A percentile compares a stretch with the other conserved stretches of the same genome.
Evolutionary conservation across 2,113 vertebrate genomes (phyloP).

Genomic region (Corydoras sp.): DNA sequence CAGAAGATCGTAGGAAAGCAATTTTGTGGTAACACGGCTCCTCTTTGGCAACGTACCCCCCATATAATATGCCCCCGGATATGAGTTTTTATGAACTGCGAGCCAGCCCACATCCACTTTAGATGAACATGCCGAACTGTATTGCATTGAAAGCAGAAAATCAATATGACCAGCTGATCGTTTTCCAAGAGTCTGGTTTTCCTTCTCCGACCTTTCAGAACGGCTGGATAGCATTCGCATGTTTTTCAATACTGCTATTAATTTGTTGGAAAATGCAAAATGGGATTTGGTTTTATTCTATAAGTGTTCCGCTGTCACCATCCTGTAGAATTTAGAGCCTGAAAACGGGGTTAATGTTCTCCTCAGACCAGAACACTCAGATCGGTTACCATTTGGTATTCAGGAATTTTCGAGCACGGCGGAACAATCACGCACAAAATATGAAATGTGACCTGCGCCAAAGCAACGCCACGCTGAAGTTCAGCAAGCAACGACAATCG

Average conservation of each 20-base stretch:
- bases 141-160: slow-evolving; percentile 5
- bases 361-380: too few relatives aligned
- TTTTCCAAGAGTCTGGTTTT: slow-evolving; percentile 9
- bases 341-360: too few relatives aligned
- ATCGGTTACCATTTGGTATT: too few relatives aligned
- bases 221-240: slow-evolving; percentile 1
- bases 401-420: too few relatives aligned
- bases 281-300: too few relatives aligned
- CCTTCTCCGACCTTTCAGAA: slow-evolving; percentile 15
- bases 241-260: slow-evolving; percentile 14
- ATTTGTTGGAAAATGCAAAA: not conserved
- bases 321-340: too few relatives aligned
- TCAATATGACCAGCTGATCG: slow-evolving; percentile 7
- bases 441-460: too few relatives aligned
- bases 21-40: not conserved
- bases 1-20: not conserved
- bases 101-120: slow-evolving; percentile 8
- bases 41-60: not conserved
- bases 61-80: not conserved
- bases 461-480: too few relatives aligned
- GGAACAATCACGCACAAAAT: too few relatives aligned
- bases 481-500: too few relatives aligned
- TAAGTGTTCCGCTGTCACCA: too few relatives aligned
- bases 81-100: slow-evolving; percentile 4
- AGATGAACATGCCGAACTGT: not conserved